Evolutionary conservation across 2,113 vertebrate species (phyloP).

Genomic region (Turdus rufiventris): DNA sequence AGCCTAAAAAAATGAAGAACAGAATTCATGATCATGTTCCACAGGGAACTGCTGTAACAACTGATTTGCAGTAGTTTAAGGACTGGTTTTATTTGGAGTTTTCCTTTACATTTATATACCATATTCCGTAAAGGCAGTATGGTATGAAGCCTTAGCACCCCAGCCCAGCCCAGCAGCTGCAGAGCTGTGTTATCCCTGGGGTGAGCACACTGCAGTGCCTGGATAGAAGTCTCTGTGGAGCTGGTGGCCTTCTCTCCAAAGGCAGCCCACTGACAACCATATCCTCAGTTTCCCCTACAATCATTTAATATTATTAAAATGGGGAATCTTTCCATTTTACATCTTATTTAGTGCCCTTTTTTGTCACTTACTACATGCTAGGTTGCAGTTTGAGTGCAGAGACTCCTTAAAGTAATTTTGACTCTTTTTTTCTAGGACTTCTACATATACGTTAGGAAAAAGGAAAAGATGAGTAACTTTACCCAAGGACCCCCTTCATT

Average conservation of each 20-base stretch:
- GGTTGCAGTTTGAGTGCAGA: not conserved
- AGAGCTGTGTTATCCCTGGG: too few relatives aligned
- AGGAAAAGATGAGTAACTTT: not conserved
- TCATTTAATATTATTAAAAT: not conserved
- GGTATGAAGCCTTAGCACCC: too few relatives aligned
- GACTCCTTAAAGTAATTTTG: not conserved
- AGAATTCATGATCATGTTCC: not conserved
- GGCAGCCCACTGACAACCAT: too few relatives aligned
- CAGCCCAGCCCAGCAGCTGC: too few relatives aligned
- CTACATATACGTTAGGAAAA: not conserved
- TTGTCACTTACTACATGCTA: not conserved
- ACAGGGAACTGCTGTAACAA: not conserved
- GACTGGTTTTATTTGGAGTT: rapidly evolving
- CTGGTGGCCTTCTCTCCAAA: too few relatives aligned
- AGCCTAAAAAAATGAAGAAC: not conserved
- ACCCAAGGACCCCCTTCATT: not conserved
- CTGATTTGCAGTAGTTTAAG: not conserved
- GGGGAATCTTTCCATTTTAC: not conserved
- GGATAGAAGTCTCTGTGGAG: too few relatives aligned
- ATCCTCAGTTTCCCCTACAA: not conserved
- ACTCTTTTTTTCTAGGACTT: not conserved
- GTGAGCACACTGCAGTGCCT: too few relatives aligned
- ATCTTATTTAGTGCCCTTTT: not conserved
- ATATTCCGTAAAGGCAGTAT: too few relatives aligned
- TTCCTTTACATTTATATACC: not conserved